Percentiles rank a stretch among this genome's conserved stretches.
Conservation (phyloP, 2,888 invertebrate genomes). For the Elmis aenea region DNA sequence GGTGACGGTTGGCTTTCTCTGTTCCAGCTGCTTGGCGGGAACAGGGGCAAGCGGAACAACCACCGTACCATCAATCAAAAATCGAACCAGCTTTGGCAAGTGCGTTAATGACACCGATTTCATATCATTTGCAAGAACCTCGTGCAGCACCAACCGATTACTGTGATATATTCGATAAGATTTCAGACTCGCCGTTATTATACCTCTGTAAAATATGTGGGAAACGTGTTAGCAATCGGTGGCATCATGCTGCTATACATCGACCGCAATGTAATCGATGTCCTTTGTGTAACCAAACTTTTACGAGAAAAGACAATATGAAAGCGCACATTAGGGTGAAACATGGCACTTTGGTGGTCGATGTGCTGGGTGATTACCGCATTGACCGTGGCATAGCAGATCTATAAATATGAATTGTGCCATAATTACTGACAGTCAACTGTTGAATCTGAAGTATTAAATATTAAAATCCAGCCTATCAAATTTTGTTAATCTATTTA, state of each 20-base stretch:
- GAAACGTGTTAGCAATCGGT: constrained; percentile 61
- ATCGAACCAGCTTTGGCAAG: constrained; percentile 10
- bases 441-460: too few relatives aligned
- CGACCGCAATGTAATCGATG: constrained; percentile 59
- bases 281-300: constrained; percentile 57
- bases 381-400: constrained; percentile 11
- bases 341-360: constrained; percentile 41
- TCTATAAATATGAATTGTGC: constrained; percentile 7
- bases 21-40: constrained; percentile 40
- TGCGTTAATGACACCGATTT: neutral
- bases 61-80: constrained; percentile 23
- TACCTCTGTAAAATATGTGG: constrained; percentile 60
- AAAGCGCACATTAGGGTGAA: constrained; percentile 63
- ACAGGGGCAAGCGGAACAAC: constrained; percentile 29
- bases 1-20: constrained; percentile 37
- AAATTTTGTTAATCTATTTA: too few relatives aligned
- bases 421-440: too few relatives aligned
- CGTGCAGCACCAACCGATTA: constrained; percentile 32
- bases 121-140: constrained; percentile 10
- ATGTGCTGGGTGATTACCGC: constrained; percentile 10
- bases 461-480: too few relatives aligned
- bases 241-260: constrained; percentile 64
- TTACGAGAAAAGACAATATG: constrained; percentile 63
- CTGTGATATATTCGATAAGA: constrained; percentile 37
- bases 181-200: constrained; percentile 39